These are phyloP conservation scores for Lota lota DNA, from an alignment of 2,113 vertebrate genomes.

Conservation along the genomic window DNA sequence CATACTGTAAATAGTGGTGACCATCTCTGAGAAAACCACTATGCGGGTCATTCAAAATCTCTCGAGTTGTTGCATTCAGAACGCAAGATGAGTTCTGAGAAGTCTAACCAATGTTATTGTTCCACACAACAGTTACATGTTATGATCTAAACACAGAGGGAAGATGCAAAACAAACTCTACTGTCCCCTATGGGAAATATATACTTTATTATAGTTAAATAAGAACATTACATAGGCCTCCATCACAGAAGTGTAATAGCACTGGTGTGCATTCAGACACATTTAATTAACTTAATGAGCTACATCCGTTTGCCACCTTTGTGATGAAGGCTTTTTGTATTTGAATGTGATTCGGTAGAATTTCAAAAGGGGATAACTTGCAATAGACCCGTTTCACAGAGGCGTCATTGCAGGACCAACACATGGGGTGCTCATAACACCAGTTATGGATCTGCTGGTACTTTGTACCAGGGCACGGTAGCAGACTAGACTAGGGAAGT, in stretches of 20 bases:
- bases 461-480: no score
- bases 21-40: constrained; percentile 1
- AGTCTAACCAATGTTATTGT: constrained; percentile 46
- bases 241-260: no score
- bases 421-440: no score
- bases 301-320: no score
- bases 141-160: constrained; percentile 64
- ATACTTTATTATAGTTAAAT: neutral
- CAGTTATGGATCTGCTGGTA: no score
- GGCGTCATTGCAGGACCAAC: no score
- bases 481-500: no score
- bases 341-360: neutral
- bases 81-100: constrained; percentile 57
- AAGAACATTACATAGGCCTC: no score
- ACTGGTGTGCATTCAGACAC: neutral
- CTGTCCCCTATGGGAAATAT: neutral
- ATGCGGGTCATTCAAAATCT: constrained; percentile 33
- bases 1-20: no score
- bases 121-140: constrained; percentile 58
- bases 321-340: neutral
- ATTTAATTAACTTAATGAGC: neutral
- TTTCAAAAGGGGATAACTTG: no score
- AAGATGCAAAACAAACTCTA: constrained; percentile 36
- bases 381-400: no score
- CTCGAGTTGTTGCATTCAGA: constrained; percentile 19